Conservation (phyloP, 2,113 vertebrate genomes). For the Siniperca chuatsi region DNA sequence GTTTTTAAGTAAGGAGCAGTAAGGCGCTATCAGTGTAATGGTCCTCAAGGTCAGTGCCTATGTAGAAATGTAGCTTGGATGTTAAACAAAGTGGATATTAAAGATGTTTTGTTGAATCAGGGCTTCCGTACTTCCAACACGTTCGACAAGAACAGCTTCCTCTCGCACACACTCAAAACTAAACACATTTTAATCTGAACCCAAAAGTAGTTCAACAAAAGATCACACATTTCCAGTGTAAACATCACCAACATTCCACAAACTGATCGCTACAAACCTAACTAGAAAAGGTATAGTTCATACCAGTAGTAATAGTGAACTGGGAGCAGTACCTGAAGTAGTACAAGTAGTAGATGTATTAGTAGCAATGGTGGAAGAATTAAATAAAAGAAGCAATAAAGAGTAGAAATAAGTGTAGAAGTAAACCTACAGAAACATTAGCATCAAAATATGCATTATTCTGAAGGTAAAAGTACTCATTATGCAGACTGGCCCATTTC, state of each 20-base stretch:
- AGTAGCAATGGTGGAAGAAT: neutral
- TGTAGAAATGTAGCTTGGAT: neutral
- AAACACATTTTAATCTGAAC: neutral
- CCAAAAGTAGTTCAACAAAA: neutral
- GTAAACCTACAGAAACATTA: too few species aligned
- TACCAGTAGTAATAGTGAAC: neutral
- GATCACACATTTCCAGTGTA: neutral
- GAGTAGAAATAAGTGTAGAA: neutral
- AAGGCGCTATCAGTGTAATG: neutral
- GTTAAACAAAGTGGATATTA: slow-evolving; percentile 23
- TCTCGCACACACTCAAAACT: neutral
- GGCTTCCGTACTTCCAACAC: neutral
- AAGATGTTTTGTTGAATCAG: slow-evolving; percentile 1
- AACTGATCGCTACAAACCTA: neutral
- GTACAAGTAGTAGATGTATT: too few species aligned
- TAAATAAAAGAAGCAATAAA: too few species aligned
- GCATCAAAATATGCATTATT: too few species aligned
- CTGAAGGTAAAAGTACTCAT: too few species aligned
- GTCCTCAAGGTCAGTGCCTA: slow-evolving; percentile 2
- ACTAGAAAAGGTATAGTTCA: neutral
- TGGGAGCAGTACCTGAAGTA: too few species aligned
- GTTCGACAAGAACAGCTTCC: neutral
- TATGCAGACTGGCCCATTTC: too few species aligned
- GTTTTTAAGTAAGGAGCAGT: slow-evolving; percentile 27
- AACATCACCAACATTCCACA: neutral